phyloP scores from a whole-genome alignment of 2,113 vertebrate species.

The Varanus salvator region DNA sequence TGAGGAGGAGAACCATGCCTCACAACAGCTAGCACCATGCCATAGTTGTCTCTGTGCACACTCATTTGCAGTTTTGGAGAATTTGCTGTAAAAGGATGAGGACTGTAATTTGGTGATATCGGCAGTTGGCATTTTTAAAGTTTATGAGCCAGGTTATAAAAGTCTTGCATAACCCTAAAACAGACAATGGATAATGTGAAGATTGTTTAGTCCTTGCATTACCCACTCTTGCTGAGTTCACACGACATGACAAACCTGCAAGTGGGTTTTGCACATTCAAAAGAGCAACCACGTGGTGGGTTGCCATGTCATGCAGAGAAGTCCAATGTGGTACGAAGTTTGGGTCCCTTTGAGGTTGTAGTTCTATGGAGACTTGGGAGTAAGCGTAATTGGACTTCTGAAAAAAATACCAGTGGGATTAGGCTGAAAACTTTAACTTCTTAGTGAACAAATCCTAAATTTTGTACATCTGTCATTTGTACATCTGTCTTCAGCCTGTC shows the following conservation, averaged over 20 bases:
- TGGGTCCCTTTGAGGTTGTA: background rate
- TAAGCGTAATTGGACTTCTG: background rate
- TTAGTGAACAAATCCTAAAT: background rate
- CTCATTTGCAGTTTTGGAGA: background rate
- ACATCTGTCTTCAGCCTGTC: background rate
- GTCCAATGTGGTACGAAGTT: background rate
- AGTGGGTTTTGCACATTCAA: too few relatives aligned
- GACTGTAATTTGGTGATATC: background rate
- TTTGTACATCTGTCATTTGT: too few relatives aligned
- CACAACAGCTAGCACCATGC: background rate
- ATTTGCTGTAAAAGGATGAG: background rate
- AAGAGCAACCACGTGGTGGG: too few relatives aligned
- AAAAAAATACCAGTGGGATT: background rate
- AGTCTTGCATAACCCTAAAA: too few relatives aligned
- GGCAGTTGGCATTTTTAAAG: background rate
- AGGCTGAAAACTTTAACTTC: background rate
- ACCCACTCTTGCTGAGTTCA: too few relatives aligned
- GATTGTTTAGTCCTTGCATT: too few relatives aligned
- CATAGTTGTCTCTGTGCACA: background rate
- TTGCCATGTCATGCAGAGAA: too few relatives aligned
- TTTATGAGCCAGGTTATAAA: too few relatives aligned
- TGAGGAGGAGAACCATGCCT: too few relatives aligned
- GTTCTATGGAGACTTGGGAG: background rate
- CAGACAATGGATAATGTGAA: too few relatives aligned
- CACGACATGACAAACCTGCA: too few relatives aligned